A percentile compares a stretch with the other conserved stretches of the same genome.
phyloP scores from a whole-genome alignment of 2,797 vertebrate species.

The Psittacula echo region DNA sequence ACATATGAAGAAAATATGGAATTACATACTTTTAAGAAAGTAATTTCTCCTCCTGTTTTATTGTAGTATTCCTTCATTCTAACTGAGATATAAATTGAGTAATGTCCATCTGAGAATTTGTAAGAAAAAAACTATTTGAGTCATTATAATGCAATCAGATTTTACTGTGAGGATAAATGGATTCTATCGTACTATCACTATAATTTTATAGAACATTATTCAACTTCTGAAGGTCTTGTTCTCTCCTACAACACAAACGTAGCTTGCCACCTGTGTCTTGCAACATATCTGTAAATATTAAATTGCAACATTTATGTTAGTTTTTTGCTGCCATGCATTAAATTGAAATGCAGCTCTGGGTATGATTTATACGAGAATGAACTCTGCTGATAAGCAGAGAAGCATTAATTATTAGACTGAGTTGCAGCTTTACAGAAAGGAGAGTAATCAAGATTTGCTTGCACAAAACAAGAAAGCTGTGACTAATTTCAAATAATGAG shows the following conservation, averaged over 20 bases:
- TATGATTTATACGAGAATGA: constrained; percentile 69
- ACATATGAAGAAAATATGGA: background rate
- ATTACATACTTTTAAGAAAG: background rate
- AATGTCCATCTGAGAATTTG: background rate
- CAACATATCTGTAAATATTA: constrained; percentile 71
- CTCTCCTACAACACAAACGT: constrained; percentile 39
- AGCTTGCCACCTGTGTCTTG: constrained; percentile 51
- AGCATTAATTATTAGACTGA: constrained; percentile 73
- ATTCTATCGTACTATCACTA: background rate
- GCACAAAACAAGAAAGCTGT: constrained; percentile 59
- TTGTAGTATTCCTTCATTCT: background rate
- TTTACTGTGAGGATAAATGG: background rate
- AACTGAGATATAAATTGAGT: background rate
- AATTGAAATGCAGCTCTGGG: constrained; percentile 65
- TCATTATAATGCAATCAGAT: background rate
- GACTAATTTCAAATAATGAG: constrained; percentile 70
- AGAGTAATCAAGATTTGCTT: constrained; percentile 61
- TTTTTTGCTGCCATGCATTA: constrained; percentile 57
- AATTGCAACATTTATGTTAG: constrained; percentile 72
- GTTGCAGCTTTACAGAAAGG: constrained; percentile 27
- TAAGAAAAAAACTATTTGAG: background rate
- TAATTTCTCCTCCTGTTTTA: background rate
- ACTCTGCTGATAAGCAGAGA: constrained; percentile 54
- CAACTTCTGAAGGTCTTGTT: constrained; percentile 23
- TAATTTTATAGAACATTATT: constrained; percentile 44